Evolutionary conservation across 2,797 vertebrate species (phyloP), one percentile per base, ranked within the genome.

Genomic region (Rachycentron canadum): DNA sequence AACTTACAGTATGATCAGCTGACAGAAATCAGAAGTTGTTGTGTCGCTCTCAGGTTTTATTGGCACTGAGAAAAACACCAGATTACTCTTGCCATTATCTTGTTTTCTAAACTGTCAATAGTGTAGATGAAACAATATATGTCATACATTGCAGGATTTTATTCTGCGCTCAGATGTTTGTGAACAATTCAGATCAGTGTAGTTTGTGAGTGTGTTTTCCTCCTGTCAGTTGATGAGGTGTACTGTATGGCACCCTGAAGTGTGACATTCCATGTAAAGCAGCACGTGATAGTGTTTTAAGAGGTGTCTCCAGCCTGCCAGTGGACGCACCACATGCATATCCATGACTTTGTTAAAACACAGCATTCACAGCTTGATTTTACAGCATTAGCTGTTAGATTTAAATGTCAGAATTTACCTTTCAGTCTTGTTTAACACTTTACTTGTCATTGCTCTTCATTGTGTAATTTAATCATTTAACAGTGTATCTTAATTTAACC

Each of bases 221-320:
- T 82, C 61, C 78, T 71, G 69, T 86, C 82, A 69, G 88, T 88
- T 89, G 70, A 89, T 84, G 86, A 91, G 84, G 87, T 88, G 84
- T 52, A 83, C 78, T 69, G 66, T 77, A 55, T 52, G 53, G 57
- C 73, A 71, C 77, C 85, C 83, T 40, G 21, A 85, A 85, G 88
- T 90, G 89, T 90, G 83, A 89, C 84, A 86, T 92, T 90, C 86
- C 82, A 73, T 86, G 77, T 86, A 86, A 90, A 89, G 83, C 84
- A 69, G 79, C 77, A 67, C 61, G 64, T 86, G 86, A 87, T 82
- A 36, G 80, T 78, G 87, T 91, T 93, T 92, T 91, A 92, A 91
- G 90, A 93, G 90, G 90, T 89, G 91, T 87, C 86, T 92, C 82
- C 73, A 87, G 68, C 75, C 56, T 36, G 81, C 80, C 82, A 58